Percentiles rank a stretch among this genome's conserved stretches.
These are phyloP conservation scores for Hecatera dysodea DNA, from an alignment of 2,888 invertebrate species.

Conservation along the genomic window DNA sequence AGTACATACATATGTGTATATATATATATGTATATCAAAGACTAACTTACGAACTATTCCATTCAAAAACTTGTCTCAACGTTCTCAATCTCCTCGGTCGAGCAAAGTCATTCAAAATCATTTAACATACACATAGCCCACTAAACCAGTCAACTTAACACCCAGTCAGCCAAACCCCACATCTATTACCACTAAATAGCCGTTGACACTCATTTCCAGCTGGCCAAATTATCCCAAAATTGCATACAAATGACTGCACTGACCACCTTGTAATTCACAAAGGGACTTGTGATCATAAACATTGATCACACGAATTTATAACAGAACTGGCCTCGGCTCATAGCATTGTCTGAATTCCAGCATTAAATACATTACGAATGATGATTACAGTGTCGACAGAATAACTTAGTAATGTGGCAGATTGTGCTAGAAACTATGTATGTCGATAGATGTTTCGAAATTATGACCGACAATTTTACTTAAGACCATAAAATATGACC, in stretches of 20 bases:
- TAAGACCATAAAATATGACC: background rate
- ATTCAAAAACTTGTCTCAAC: background rate
- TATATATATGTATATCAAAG: too few species aligned
- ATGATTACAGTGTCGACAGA: conserved; percentile 56
- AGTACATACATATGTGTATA: too few species aligned
- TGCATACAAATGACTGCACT: conserved; percentile 46
- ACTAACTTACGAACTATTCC: background rate
- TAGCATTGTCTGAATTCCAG: conserved; percentile 73
- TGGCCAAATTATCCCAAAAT: conserved; percentile 60
- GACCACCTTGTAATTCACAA: conserved; percentile 58
- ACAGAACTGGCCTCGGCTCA: conserved; percentile 60
- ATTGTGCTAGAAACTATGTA: conserved; percentile 13
- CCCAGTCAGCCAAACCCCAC: conserved; percentile 17
- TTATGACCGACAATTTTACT: background rate
- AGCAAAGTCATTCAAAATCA: background rate
- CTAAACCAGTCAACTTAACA: conserved; percentile 10
- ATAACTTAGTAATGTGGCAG: conserved; percentile 30
- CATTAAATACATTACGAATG: conserved; percentile 67
- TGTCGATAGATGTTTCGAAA: conserved; percentile 15
- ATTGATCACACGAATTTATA: conserved; percentile 65
- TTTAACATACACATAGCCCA: conserved; percentile 3
- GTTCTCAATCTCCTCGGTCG: background rate
- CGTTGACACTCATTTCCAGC: conserved; percentile 41
- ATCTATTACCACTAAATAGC: conserved; percentile 42
- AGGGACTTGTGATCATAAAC: conserved; percentile 55